Conservation (phyloP, 2,113 vertebrate genomes). For the Crotophaga sulcirostris region DNA sequence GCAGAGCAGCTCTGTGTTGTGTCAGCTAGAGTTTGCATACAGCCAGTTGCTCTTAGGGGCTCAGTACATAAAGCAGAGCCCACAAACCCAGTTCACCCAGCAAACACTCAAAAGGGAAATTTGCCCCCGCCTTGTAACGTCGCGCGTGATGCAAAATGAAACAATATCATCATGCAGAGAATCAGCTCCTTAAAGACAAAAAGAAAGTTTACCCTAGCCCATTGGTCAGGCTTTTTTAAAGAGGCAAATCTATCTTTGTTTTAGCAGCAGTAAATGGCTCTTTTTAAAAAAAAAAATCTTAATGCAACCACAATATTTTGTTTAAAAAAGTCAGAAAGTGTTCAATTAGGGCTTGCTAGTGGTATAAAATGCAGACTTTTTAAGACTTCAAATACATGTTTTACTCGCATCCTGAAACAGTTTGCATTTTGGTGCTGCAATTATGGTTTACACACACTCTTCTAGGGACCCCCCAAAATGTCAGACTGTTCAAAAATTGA, state of each 20-base stretch:
- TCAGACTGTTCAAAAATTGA: neutral
- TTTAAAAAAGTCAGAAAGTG: neutral
- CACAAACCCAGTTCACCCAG: neutral
- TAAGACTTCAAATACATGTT: neutral
- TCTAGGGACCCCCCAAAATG: neutral
- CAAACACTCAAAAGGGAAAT: neutral
- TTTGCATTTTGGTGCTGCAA: neutral
- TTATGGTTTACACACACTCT: neutral
- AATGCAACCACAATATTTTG: neutral
- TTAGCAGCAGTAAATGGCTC: neutral
- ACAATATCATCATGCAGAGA: neutral
- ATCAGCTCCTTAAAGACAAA: neutral
- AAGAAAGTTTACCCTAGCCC: neutral
- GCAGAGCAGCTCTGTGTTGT: neutral
- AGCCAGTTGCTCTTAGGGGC: neutral
- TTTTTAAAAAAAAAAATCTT: neutral
- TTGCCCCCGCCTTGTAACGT: neutral
- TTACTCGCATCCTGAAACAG: neutral
- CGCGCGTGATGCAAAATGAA: neutral
- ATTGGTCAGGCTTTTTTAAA: neutral
- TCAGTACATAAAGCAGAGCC: conserved; percentile 27
- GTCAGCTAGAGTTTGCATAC: neutral
- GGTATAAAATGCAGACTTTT: neutral
- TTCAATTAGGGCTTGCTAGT: neutral
- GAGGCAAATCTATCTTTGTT: neutral